Base-by-base conservation (phyloP, 1,140 invertebrate species). In the Bilobella aurantiaca region DNA sequence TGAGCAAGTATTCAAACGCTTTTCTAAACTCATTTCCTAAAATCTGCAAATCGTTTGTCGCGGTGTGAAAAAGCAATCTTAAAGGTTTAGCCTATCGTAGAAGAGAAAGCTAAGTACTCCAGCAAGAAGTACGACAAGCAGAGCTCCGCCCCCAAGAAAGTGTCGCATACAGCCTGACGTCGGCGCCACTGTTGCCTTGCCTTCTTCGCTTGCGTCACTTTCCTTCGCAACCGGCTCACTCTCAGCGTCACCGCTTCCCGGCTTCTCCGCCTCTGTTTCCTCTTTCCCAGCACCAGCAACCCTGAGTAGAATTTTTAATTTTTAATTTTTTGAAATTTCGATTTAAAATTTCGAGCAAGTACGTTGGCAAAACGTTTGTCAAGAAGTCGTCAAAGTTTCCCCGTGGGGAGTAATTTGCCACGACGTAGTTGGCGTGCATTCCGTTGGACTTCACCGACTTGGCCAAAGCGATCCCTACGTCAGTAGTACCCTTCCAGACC, bases 341-440 rank as follows among this genome's bases (percentile, higher is more conserved):
- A 23, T 12, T 12, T 47, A 30, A 18, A 47, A 3, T 60, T 16
- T 2, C 5, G 21, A 64, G 18, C 21, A 61, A 53, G 3, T 58
- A 21, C 2, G 14, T 29, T 25, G 59, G 47, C 14, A 32, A 14
- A 2, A 68, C 66, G 63, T 68, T 68, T 3, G 21, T 49, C 28
- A 60, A 42, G 34, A 68, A 68, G 21, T 28, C 29, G 18, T 27
- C 58, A 1, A 28, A 32, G 29, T 68, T 68, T 18, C 62, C 66
- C 30, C 37, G 23, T 14, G 66, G 66, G 1, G 53, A 21, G 29
- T 68, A 68, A 5, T 34, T 42, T 0, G 58, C 62, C 2, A 68
- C 62, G 0, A 64, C 46, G 25, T 34, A 62, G 8, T 28, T 25
- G 1, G 27, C 3, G 31, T 49, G 63, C 12, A 46, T 47, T 30